These are phyloP conservation scores for Corvus hawaiiensis DNA, from an alignment of 2,113 vertebrate genomes.

Conservation along the genomic window DNA sequence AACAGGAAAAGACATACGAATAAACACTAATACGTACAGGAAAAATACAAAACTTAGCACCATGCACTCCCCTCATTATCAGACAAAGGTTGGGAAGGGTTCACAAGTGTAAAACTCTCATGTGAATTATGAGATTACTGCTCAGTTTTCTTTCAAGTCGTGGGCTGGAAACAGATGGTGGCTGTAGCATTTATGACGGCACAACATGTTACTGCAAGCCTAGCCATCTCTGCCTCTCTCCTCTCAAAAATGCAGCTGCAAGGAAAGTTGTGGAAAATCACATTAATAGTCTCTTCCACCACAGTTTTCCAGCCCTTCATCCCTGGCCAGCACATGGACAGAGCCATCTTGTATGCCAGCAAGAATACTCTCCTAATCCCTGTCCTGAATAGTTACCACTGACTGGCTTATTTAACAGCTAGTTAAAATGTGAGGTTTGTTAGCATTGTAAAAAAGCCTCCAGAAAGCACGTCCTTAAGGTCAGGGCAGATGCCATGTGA, in stretches of 20 bases:
- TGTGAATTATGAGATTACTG: conserved; percentile 65
- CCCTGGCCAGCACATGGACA: conserved; percentile 44
- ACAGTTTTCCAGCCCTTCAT: conserved; percentile 50
- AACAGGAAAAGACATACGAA: conserved; percentile 51
- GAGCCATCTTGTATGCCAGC: conserved; percentile 34
- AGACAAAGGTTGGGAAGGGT: conserved; percentile 52
- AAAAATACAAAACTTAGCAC: conserved; percentile 61
- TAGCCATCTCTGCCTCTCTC: conserved; percentile 5
- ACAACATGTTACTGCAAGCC: conserved; percentile 67
- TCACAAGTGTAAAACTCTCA: conserved; percentile 35
- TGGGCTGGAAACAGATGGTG: conserved; percentile 61
- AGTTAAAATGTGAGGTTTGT: conserved; percentile 41
- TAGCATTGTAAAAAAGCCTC: neutral
- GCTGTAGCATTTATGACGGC: conserved; percentile 49
- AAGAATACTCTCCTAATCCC: conserved; percentile 30
- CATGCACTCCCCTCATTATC: conserved; percentile 29
- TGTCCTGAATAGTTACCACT: conserved; percentile 2
- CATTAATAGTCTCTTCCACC: conserved; percentile 55
- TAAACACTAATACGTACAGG: conserved; percentile 33
- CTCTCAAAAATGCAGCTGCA: conserved; percentile 57
- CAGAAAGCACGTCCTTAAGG: conserved; percentile 1
- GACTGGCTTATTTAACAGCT: conserved; percentile 2
- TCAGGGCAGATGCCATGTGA: neutral
- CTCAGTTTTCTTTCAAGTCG: conserved; percentile 65
- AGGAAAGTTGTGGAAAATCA: conserved; percentile 65